Conservation (phyloP, 2,113 vertebrate species). For the Blennius ocellaris region DNA sequence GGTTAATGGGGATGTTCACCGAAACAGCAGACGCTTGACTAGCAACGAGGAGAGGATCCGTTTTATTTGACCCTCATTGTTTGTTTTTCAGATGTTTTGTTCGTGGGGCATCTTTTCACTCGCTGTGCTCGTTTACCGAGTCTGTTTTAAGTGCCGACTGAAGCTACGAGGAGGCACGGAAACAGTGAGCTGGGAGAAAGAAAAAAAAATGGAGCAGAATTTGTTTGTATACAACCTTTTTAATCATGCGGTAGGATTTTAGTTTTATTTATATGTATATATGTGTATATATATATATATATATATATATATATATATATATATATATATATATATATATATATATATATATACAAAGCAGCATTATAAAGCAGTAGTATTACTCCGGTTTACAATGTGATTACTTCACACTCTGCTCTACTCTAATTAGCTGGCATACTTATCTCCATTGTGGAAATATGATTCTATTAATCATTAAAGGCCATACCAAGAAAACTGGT, state of each 20-base stretch:
- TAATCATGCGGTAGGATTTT: not conserved
- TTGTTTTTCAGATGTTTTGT: constrained; percentile 21
- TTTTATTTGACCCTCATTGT: constrained; percentile 18
- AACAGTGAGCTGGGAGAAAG: not conserved
- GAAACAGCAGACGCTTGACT: constrained; percentile 1
- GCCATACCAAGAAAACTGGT: constrained; percentile 14
- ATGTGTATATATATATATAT: too few species aligned
- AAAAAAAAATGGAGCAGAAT: not conserved
- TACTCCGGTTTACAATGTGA: constrained; percentile 7
- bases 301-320: too few species aligned
- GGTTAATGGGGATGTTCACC: constrained; percentile 32
- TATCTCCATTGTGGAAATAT: constrained; percentile 29
- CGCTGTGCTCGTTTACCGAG: constrained; percentile 13
- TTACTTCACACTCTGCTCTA: constrained; percentile 22
- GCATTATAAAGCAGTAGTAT: constrained; percentile 13
- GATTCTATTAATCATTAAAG: constrained; percentile 42
- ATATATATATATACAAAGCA: too few species aligned
- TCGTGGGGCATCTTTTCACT: too few species aligned
- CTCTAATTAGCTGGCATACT: constrained; percentile 29
- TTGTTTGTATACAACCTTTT: constrained; percentile 25
- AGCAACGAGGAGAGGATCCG: not conserved
- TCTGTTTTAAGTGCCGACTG: constrained; percentile 15
- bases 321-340: too few species aligned
- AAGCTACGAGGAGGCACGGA: not conserved
- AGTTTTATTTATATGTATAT: too few species aligned